Conservation (phyloP, 2,113 vertebrate genomes). For the Salminus brasiliensis region DNA sequence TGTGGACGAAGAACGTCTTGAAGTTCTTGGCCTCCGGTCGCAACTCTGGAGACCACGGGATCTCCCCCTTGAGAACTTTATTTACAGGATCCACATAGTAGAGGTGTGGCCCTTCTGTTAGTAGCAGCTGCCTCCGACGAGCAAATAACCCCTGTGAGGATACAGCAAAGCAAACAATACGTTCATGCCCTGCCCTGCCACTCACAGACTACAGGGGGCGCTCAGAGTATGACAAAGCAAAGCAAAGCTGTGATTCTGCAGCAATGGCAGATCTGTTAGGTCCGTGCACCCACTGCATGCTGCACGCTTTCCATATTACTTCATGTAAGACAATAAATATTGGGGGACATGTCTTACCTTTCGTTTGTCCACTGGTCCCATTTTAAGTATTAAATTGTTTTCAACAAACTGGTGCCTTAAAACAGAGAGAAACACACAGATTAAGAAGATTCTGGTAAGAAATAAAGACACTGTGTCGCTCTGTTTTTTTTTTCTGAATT, state of each 20-base stretch:
- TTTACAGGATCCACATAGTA: slow-evolving; percentile 99
- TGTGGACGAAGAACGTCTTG: slow-evolving; percentile 99
- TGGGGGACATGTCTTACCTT: slow-evolving; percentile 80
- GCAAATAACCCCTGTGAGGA: slow-evolving; percentile 89
- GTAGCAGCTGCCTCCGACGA: slow-evolving; percentile 90
- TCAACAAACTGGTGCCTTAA: slow-evolving; percentile 98
- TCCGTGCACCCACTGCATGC: background rate
- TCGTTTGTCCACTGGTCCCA: slow-evolving; percentile 98
- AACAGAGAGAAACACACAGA: slow-evolving; percentile 33
- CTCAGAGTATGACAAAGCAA: background rate
- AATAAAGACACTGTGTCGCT: background rate
- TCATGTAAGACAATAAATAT: background rate
- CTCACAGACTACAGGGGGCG: slow-evolving; percentile 27
- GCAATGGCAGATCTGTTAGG: background rate
- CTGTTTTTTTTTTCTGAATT: no score
- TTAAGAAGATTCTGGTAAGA: background rate
- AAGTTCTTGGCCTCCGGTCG: slow-evolving; percentile 99
- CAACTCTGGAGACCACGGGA: slow-evolving; percentile 95
- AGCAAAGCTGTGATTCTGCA: background rate
- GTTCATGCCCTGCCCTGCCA: background rate
- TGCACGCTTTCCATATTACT: background rate
- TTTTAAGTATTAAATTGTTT: slow-evolving; percentile 98
- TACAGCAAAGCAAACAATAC: background rate
- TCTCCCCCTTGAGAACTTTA: slow-evolving; percentile 97
- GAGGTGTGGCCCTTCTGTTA: slow-evolving; percentile 95